Conservation (phyloP, 2,888 invertebrate genomes). For the Gandaritis pyraliata region DNA sequence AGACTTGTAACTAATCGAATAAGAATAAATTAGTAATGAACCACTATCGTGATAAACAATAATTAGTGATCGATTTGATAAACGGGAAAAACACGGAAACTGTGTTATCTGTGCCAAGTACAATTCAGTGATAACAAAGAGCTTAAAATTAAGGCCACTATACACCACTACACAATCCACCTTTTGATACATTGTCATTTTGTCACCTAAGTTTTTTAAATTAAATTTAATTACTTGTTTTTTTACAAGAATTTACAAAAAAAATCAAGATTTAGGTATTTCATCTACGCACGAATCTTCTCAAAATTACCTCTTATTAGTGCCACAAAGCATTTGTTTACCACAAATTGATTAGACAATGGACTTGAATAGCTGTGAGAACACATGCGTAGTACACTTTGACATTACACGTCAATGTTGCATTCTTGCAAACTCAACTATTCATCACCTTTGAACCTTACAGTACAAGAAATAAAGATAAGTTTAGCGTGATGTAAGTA, state of each 20-base stretch:
- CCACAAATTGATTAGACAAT: constrained; percentile 50
- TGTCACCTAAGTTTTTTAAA: no score
- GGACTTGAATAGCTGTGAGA: constrained; percentile 45
- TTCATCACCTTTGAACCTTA: constrained; percentile 30
- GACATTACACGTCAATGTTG: constrained; percentile 56
- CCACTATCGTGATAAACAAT: background rate
- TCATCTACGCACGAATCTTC: no score
- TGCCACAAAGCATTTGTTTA: constrained; percentile 31
- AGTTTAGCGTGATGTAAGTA: constrained; percentile 12
- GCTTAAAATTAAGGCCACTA: background rate
- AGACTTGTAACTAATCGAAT: no score
- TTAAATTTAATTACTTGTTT: no score
- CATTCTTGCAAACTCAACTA: constrained; percentile 46
- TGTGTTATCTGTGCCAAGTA: constrained; percentile 5
- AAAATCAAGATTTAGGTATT: no score
- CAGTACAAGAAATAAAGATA: fast-evolving
- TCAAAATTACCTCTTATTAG: background rate
- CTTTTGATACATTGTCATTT: no score
- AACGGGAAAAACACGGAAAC: background rate
- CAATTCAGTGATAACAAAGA: constrained; percentile 7
- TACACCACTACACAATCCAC: background rate
- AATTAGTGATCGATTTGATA: background rate
- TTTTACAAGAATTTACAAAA: no score
- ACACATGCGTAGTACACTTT: constrained; percentile 51
- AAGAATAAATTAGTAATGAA: no score